These are phyloP conservation scores for Acrobasis suavella DNA, from an alignment of 2,888 invertebrate genomes.

Conservation along the genomic window DNA sequence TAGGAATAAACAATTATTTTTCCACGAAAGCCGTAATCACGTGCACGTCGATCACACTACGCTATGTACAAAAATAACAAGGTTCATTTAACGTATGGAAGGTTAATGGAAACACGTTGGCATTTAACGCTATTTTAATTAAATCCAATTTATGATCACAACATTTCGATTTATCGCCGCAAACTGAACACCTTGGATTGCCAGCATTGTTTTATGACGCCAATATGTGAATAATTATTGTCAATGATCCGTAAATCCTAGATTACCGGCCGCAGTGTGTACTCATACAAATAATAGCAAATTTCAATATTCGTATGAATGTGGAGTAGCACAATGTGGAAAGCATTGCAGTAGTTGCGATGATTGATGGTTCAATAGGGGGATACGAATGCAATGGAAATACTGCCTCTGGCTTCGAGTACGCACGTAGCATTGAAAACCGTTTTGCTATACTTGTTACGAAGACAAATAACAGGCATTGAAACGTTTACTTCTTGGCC, in stretches of 20 bases:
- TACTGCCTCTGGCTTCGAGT: constrained; percentile 6
- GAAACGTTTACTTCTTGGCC: not conserved
- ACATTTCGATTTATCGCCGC: constrained; percentile 34
- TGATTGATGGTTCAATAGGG: constrained; percentile 22
- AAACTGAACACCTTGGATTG: constrained; percentile 35
- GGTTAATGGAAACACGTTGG: constrained; percentile 49
- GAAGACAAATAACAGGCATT: not conserved
- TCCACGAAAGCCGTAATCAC: constrained; percentile 34
- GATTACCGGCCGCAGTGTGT: constrained; percentile 18
- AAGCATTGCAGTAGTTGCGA: constrained; percentile 3
- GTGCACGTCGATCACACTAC: constrained; percentile 31
- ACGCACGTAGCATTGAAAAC: constrained; percentile 4
- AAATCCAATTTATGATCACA: constrained; percentile 48
- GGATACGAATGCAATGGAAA: constrained; percentile 9
- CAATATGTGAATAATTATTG: constrained; percentile 32
- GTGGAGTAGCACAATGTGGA: constrained; percentile 3
- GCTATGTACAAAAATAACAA: constrained; percentile 35
- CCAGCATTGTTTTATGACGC: constrained; percentile 35
- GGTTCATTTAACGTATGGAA: constrained; percentile 34
- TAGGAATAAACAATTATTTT: constrained; percentile 36
- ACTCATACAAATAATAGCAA: constrained; percentile 11
- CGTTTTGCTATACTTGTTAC: not conserved
- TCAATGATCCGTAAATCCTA: constrained; percentile 26
- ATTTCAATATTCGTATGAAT: constrained; percentile 13
- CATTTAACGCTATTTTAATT: constrained; percentile 53